Percentiles rank a stretch among this genome's conserved stretches.
Conservation (phyloP, 2,888 invertebrate species). For the Steromphala cineraria region DNA sequence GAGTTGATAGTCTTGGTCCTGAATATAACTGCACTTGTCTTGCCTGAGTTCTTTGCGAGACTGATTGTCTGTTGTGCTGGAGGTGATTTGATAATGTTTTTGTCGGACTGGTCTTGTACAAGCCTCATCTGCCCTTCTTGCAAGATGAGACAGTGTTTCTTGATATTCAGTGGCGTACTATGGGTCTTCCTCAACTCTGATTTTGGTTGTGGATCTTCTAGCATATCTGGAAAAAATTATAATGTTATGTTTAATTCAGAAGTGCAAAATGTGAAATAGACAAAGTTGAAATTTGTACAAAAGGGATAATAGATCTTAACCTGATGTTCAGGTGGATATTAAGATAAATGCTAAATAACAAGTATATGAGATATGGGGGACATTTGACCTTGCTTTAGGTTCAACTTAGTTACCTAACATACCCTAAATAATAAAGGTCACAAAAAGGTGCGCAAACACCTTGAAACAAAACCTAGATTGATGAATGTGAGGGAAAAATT, state of each 20-base stretch:
- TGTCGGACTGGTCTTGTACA: conserved; percentile 1
- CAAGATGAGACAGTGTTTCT: background rate
- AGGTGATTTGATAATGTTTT: background rate
- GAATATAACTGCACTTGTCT: background rate
- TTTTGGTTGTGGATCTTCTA: background rate
- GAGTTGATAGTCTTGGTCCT: background rate
- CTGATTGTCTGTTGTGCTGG: background rate
- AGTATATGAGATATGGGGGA: no score
- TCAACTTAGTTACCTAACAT: no score
- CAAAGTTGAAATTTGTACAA: no score
- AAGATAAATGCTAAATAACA: no score
- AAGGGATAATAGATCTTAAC: no score
- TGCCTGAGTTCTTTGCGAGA: background rate
- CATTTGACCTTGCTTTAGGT: no score
- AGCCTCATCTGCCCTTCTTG: conserved; percentile 13
- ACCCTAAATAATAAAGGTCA: no score
- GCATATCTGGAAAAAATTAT: background rate
- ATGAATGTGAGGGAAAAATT: no score
- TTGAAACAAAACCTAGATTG: no score
- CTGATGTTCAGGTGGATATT: no score
- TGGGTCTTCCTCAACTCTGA: background rate
- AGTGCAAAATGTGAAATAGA: no score
- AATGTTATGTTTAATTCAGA: background rate
- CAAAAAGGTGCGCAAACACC: no score
- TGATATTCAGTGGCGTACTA: background rate